Conservation (phyloP, 2,113 vertebrate genomes). For the Dasyornis broadbenti region DNA sequence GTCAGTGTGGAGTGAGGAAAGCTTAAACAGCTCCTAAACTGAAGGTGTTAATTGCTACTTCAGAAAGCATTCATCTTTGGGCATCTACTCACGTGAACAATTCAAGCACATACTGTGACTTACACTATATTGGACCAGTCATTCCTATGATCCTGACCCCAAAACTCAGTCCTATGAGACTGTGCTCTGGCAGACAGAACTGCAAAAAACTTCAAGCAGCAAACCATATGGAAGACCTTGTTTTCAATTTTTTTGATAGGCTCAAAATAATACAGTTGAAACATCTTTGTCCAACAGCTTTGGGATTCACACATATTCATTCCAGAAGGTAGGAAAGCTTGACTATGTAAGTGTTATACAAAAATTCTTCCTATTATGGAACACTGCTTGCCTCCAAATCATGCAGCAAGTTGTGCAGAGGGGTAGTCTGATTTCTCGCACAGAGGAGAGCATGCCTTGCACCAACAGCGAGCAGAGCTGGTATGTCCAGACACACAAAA, state of each 20-base stretch:
- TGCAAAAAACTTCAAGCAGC: not conserved
- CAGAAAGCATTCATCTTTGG: not conserved
- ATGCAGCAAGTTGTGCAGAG: not conserved
- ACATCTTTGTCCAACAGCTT: not conserved
- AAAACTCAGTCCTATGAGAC: not conserved
- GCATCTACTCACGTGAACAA: fast-evolving
- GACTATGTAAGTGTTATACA: not conserved
- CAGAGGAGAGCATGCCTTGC: not conserved
- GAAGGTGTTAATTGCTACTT: not conserved
- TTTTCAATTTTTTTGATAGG: not conserved
- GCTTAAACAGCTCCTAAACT: not conserved
- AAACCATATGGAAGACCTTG: not conserved
- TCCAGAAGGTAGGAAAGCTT: not conserved
- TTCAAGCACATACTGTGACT: not conserved
- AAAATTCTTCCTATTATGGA: not conserved
- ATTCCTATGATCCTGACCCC: not conserved
- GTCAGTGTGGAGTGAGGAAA: not conserved
- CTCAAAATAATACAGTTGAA: not conserved
- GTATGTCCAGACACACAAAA: not conserved
- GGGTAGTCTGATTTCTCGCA: not conserved
- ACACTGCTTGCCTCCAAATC: not conserved
- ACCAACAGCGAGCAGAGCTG: not conserved
- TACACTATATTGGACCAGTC: not conserved
- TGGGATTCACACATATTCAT: not conserved
- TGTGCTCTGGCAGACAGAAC: not conserved